A percentile compares a stretch with the other conserved stretches of the same genome.
Evolutionary conservation across 2,888 invertebrate genomes (phyloP).

Genomic region (Choreutis nemorana): DNA sequence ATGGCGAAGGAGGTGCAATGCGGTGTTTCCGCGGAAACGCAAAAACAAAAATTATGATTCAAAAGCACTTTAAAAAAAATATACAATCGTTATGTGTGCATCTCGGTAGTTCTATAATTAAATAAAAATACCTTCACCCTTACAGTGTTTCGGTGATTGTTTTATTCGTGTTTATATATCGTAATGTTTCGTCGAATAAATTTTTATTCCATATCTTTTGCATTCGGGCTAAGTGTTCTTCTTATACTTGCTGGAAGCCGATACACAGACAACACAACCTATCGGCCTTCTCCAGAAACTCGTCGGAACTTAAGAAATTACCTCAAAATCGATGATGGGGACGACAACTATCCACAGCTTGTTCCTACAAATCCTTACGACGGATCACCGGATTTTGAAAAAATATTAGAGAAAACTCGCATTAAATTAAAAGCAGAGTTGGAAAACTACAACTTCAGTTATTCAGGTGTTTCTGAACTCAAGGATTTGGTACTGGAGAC

Average conservation of each 20-base stretch:
- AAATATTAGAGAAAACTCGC: conserved; percentile 41
- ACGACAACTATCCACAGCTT: conserved; percentile 29
- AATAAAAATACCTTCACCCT: conserved; percentile 25
- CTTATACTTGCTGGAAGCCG: conserved; percentile 63
- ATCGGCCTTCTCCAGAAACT: conserved; percentile 50
- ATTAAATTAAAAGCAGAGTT: conserved; percentile 43
- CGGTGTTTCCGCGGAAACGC: conserved; percentile 62
- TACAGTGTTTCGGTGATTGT: conserved; percentile 20
- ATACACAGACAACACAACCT: conserved; percentile 60
- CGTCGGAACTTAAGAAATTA: conserved; percentile 55
- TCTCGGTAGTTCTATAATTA: conserved; percentile 35
- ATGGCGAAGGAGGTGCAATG: conserved; percentile 60
- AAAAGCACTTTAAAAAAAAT: conserved; percentile 27
- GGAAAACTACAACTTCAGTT: conserved; percentile 38
- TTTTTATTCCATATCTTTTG: conserved; percentile 61
- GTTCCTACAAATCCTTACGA: conserved; percentile 44
- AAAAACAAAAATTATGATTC: conserved; percentile 44
- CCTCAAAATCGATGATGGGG: conserved; percentile 68
- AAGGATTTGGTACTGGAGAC: conserved; percentile 74
- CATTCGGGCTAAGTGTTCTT: conserved; percentile 59
- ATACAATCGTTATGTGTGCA: conserved; percentile 44
- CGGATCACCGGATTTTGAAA: conserved; percentile 40
- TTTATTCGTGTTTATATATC: conserved; percentile 30
- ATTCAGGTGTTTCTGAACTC: conserved; percentile 58
- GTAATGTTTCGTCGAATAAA: conserved; percentile 62